Evolutionary conservation across 2,113 vertebrate species (phyloP), one percentile per base, ranked within the genome.

Genomic region (Myxocyprinus asiaticus): DNA sequence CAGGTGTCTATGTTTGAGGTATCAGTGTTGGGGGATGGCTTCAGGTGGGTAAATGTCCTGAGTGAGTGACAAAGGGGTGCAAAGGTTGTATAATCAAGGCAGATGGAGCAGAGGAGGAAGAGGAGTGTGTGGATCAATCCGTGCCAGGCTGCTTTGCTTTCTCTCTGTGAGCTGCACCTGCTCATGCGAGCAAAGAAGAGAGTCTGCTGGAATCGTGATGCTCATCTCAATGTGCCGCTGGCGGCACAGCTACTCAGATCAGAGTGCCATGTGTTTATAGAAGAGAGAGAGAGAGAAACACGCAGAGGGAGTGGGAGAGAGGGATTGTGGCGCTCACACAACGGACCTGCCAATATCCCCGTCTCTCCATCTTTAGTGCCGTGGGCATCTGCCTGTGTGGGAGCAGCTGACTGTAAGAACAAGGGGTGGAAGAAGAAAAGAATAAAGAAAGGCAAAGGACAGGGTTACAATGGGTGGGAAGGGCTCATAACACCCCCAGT

Each of bases 181-280:
- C 81, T 89, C 90, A 90, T 85, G 85, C 2, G 62, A 88, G 82
- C 85, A 33, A 33, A 33, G 86, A 88, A 87, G 81, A 84, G 76
- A 88, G 88, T 85, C 90, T 91, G 83, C 80, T 70, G 83, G 84
- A 90, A 87, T 89, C 90, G 88, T 91, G 92, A 92, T 86, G 85
- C 87, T 85, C 89, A 91, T 92, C 85, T 91, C 86, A 91, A 92
- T 91, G 90, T 9, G 67, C 67, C 69, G 70, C 81, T 68, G 78
- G 33, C 43, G 64, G 51, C 68, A 48, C 48, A 67, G 64, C 72
- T 64, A 55, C 66, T 71, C 64, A 73, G 44, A 78, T 75, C 56
- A 82, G 68, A 78, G 77, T 15, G 59, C 45, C 42, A 15, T 61
- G 81, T 82, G 69, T 82, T 82, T 82, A 78, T 71, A 78, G 63